Evolutionary conservation across 2,113 vertebrate genomes (phyloP).

Genomic region (Protobothrops flavoviridis): DNA sequence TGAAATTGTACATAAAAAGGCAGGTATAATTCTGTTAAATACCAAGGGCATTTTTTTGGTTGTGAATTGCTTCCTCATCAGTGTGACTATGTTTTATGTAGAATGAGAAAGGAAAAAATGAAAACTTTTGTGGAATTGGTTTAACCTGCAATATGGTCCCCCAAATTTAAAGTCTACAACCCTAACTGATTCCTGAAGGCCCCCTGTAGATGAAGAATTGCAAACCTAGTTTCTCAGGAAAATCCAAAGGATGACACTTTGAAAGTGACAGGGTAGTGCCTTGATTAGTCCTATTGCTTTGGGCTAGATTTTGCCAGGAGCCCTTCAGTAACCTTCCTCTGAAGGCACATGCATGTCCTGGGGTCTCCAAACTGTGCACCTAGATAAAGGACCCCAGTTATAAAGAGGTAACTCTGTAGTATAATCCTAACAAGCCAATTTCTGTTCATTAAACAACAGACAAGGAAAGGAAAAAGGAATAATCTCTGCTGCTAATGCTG

Average conservation of each 20-base stretch:
- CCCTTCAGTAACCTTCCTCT: neutral
- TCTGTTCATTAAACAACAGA: neutral
- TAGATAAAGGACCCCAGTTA: conserved; percentile 5
- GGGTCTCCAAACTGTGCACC: conserved; percentile 11
- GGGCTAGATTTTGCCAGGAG: neutral
- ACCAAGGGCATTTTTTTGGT: conserved; percentile 72
- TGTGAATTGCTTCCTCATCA: conserved; percentile 58
- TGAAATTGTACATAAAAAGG: conserved; percentile 89
- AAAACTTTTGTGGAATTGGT: conserved; percentile 23
- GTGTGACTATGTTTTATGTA: conserved; percentile 36
- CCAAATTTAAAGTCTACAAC: conserved; percentile 26
- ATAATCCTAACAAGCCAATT: neutral
- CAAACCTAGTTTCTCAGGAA: conserved; percentile 1
- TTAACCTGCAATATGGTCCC: conserved; percentile 7
- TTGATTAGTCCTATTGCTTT: neutral
- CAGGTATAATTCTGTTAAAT: conserved; percentile 83
- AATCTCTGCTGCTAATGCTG: neutral
- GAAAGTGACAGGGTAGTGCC: conserved; percentile 20
- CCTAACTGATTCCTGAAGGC: neutral
- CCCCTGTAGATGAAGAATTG: neutral
- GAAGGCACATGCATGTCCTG: neutral
- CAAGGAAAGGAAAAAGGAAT: neutral
- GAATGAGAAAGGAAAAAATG: conserved; percentile 20
- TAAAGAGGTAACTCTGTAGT: neutral
- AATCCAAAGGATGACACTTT: neutral